Evolutionary conservation across 2,113 vertebrate species (phyloP), one percentile per base, ranked within the genome.

Genomic region (Nesoenas mayeri): DNA sequence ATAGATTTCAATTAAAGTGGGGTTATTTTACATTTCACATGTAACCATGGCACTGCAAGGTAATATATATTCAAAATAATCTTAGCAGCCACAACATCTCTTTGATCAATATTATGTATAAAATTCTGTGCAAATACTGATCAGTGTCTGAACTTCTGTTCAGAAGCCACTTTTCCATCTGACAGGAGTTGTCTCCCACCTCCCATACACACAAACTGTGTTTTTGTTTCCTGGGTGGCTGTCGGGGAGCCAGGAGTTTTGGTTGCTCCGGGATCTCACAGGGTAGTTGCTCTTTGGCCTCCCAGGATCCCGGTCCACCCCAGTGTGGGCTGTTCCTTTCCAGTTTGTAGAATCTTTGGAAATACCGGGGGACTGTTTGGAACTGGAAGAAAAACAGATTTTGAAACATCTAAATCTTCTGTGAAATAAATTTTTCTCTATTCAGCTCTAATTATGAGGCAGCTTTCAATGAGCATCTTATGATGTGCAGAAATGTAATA

Each of bases 181-280:
- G 44, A 32, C 16, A 19, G 22, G 25, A 32, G 12, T 36, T 54
- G 26, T 64, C 16, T 93, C 31, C 10, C n/a, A 44, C 38, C 42
- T 82, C 29, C 26, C 32, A 29, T 32, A 42, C 10, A 48, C 29
- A 61, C 14, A 69, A 69, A 75, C 5, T 64, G 9, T 58, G 7
- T 66, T 91, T 86, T 80, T 28, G 61, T 5, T 83, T 53, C 31
- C 13, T 1, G 0, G 0, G 4, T 22, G 15, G 7, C 48, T 51
- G 13, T 38, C 1, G 2, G 21, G 24, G 34, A 34, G 47, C 12
- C 42, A 28, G 13, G 28, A n/a, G 9, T 54, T 56, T 38, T 61
- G 20, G 20, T 20, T 82, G 34, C 29, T 75, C 12, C 2, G 5
- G 50, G 26, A 5, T 40, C 29, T 60, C 0, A 0, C 29, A 72